Conservation (phyloP, 2,797 vertebrate genomes). For the Siniperca scherzeri region DNA sequence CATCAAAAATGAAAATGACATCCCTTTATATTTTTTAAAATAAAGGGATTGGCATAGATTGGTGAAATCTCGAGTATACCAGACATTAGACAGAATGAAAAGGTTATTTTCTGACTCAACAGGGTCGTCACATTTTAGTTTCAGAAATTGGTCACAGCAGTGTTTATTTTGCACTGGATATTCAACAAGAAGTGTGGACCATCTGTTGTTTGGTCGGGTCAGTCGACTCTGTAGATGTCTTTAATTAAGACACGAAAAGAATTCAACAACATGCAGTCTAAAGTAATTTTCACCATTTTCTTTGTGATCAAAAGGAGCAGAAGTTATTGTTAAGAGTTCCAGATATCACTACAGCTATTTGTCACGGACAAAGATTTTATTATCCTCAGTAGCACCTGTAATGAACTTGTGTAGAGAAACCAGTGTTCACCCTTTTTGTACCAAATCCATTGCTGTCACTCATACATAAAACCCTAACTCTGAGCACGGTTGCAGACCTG, state of each 20-base stretch:
- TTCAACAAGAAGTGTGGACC: background rate
- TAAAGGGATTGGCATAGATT: background rate
- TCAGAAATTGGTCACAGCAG: background rate
- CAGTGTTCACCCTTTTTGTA: constrained; percentile 35
- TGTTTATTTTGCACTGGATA: constrained; percentile 28
- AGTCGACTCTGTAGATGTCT: background rate
- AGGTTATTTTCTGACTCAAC: background rate
- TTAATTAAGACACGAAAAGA: background rate
- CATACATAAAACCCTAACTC: background rate
- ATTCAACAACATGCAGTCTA: too few relatives aligned
- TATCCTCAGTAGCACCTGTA: constrained; percentile 35
- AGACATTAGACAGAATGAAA: background rate
- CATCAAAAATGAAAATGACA: background rate
- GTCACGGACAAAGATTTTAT: constrained; percentile 15
- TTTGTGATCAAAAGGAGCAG: constrained; percentile 8
- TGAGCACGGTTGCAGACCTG: background rate
- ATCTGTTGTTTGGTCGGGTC: background rate
- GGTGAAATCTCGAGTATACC: background rate
- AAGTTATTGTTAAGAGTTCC: background rate
- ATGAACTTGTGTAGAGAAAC: constrained; percentile 39
- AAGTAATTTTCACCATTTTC: background rate
- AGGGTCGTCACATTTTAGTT: constrained; percentile 10
- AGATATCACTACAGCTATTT: background rate
- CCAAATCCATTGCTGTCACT: constrained; percentile 47
- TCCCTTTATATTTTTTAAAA: background rate